Evolutionary conservation across 2,113 vertebrate genomes (phyloP).

Genomic region (cat (Felis catus)): DNA sequence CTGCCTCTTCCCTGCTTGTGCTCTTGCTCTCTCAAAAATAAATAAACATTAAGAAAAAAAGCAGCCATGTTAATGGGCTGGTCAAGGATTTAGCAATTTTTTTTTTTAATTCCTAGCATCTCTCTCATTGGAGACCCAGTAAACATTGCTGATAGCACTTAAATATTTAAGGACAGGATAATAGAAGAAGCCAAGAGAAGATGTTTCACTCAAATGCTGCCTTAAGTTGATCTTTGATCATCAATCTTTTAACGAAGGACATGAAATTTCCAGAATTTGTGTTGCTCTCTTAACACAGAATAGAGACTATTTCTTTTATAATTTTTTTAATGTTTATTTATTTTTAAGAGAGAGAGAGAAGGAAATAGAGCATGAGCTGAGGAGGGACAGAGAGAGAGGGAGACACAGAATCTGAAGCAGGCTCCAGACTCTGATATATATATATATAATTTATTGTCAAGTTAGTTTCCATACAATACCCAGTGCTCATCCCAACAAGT

Average conservation of each 20-base stretch:
- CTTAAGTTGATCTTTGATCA: not conserved
- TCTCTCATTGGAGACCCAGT: not conserved
- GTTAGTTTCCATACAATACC: too few relatives aligned
- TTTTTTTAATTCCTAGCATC: not conserved
- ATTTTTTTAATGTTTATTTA: too few relatives aligned
- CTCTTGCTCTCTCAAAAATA: too few relatives aligned
- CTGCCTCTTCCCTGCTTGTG: too few relatives aligned
- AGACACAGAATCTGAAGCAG: too few relatives aligned
- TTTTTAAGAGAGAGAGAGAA: too few relatives aligned
- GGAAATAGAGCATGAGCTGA: too few relatives aligned
- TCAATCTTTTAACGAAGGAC: not conserved
- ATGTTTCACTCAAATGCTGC: not conserved
- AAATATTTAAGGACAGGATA: not conserved
- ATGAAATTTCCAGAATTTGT: slow-evolving; percentile 4
- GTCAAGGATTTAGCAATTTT: not conserved
- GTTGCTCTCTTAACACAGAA: not conserved
- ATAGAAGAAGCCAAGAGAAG: not conserved
- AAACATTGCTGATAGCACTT: not conserved
- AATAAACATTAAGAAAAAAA: not conserved
- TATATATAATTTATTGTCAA: too few relatives aligned
- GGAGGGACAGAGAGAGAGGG: too few relatives aligned
- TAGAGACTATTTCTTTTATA: not conserved
- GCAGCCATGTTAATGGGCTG: not conserved
- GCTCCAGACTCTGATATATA: too few relatives aligned
- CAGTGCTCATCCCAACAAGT: too few relatives aligned